These are phyloP conservation scores for Oscheius sp. DNA, from an alignment of 2,888 invertebrate genomes.

Conservation along the genomic window DNA sequence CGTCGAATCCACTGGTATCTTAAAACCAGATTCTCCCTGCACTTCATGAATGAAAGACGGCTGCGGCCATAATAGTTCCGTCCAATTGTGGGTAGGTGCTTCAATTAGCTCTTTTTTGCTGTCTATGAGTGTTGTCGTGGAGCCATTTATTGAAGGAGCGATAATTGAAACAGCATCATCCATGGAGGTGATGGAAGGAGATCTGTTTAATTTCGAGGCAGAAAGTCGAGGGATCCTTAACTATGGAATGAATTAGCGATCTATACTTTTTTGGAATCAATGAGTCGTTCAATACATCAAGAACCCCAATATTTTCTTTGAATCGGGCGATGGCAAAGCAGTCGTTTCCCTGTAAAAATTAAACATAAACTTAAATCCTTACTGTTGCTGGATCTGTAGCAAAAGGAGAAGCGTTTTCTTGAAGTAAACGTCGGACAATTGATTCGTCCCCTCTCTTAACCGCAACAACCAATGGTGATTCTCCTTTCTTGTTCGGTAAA, in stretches of 20 bases:
- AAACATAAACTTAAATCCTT: not conserved
- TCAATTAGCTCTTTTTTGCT: not conserved
- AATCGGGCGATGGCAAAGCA: conserved; percentile 49
- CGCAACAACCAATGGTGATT: conserved; percentile 78
- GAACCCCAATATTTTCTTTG: not conserved
- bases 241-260: not conserved
- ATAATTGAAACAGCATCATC: conserved; percentile 11
- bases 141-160: conserved; percentile 5
- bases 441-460: conserved; percentile 75
- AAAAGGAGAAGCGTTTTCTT: conserved; percentile 18
- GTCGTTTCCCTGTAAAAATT: conserved; percentile 45
- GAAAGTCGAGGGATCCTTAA: not conserved
- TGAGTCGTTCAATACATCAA: conserved; percentile 6
- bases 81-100: conserved; percentile 54
- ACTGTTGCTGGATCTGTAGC: conserved; percentile 8
- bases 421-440: conserved; percentile 74
- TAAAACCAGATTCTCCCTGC: conserved; percentile 10
- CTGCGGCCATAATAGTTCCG: conserved; percentile 76
- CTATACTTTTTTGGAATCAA: conserved; percentile 9
- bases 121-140: not conserved
- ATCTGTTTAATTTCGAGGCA: not conserved
- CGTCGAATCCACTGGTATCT: conserved; percentile 16
- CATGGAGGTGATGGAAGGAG: conserved; percentile 2
- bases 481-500: conserved; percentile 76
- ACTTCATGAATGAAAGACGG: conserved; percentile 67